Base-by-base conservation (phyloP, 92 coral and sea anemone genomes). In the Chrysogorgia sp. region DNA sequence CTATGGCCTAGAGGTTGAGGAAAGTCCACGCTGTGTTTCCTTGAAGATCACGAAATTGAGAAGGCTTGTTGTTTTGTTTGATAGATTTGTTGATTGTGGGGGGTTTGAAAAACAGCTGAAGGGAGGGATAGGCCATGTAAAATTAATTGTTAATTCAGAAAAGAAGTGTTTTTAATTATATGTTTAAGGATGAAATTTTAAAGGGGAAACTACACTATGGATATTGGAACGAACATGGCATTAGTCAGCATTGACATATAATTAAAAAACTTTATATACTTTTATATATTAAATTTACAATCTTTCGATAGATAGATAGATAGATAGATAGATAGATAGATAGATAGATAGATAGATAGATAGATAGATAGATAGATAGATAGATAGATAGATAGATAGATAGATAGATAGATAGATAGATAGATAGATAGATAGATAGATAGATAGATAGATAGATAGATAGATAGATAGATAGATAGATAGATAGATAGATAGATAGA, bases 1-100 rank as follows among this genome's bases (percentile, higher is more conserved):
- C 20, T 85, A 80, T 81, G 82, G 89, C 63, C 24, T 85, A 50
- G 69, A 79, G 45, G 75, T 72, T 1, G 89, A 74, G 41, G 82
- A 85, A 74, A 80, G 58, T 45, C 76, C 74, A 53, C 62, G 81
- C 2, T 47, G 74, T 15, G 60, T 80, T n/a, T 61, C 41, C 21
- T 26, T 79, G 34, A 70, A 40, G 41, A 77, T 84, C 71, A 67
- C 70, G 62, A 70, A 59, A 58, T 77, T 81, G 70, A 45, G 77
- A 47, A 81, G 85, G 59, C 25, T 81, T 35, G 57, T 50, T 28
- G 49, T 24, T 30, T 31, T 71, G 28, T 67, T 79, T 47, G 65
- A 67, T 47, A 52, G 37, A 50, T 79, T 67, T 66, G 77, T 41
- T 25, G 67, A 52, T 47, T 71, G 71, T 69, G 79, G 33, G 3